A percentile compares a stretch with the other conserved stretches of the same genome.
phyloP scores from a whole-genome alignment of 2,113 vertebrate genomes.

The Colaptes auratus region DNA sequence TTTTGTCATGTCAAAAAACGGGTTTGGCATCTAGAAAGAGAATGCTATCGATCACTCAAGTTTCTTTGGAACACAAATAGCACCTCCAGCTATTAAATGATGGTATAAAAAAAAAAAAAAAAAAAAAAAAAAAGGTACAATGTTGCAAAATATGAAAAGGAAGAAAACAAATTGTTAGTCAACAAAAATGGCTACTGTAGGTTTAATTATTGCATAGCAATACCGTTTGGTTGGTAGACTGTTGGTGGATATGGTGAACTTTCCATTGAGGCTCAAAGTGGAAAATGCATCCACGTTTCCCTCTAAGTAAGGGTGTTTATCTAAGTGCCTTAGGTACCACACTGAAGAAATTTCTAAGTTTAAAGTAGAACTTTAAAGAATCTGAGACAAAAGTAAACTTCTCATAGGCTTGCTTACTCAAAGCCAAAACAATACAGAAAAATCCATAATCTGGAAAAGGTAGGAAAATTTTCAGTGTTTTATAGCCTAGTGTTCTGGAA shows the following conservation, averaged over 20 bases:
- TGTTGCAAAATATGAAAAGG: conserved; percentile 65
- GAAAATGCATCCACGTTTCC: neutral
- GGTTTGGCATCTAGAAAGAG: conserved; percentile 55
- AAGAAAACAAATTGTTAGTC: conserved; percentile 35
- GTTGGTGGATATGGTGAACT: neutral
- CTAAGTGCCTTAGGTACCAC: neutral
- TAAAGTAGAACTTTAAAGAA: neutral
- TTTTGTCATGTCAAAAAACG: conserved; percentile 27
- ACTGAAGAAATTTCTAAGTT: neutral
- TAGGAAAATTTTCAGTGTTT: neutral
- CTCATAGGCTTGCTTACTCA: neutral
- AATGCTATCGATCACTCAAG: conserved; percentile 47
- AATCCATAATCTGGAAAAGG: neutral
- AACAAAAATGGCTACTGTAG: conserved; percentile 30
- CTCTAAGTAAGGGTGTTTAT: neutral
- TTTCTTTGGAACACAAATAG: conserved; percentile 74
- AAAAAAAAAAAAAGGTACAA: conserved; percentile 42
- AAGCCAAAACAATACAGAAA: neutral
- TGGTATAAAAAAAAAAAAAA: conserved; percentile 42
- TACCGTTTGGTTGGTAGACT: conserved; percentile 46
- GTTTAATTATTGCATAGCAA: conserved; percentile 76
- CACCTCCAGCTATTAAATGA: conserved; percentile 74
- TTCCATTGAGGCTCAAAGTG: neutral
- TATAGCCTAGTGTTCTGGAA: neutral
- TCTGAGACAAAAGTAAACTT: neutral